Percentiles rank a stretch among this genome's conserved stretches.
Conservation (phyloP, 2,888 invertebrate species). For the Epinotia bilunana region DNA sequence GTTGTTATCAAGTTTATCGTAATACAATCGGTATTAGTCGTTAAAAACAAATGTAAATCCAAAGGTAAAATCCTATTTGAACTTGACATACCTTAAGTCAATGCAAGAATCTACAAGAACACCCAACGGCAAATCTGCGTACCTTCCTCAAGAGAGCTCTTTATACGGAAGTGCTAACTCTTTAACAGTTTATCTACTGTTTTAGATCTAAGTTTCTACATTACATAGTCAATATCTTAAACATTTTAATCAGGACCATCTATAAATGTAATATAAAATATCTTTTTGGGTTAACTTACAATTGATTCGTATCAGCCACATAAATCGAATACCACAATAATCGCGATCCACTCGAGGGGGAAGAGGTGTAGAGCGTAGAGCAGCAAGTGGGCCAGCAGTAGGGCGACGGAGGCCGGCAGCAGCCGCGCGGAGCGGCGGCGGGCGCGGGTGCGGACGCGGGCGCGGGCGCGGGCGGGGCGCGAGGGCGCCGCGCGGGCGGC, state of each 20-base stretch:
- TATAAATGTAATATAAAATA: conserved; percentile 46
- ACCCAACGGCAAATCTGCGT: conserved; percentile 3
- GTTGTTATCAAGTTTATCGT: not conserved
- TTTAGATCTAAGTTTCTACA: conserved; percentile 34
- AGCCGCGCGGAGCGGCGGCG: conserved; percentile 26
- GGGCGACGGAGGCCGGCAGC: conserved; percentile 54
- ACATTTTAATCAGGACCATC: conserved; percentile 46
- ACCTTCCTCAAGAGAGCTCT: conserved; percentile 24
- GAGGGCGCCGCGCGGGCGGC: conserved; percentile 58
- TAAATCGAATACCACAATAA: conserved; percentile 70
- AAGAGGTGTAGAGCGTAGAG: conserved; percentile 70
- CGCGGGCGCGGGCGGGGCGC: conserved; percentile 44
- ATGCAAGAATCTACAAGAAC: conserved; percentile 4
- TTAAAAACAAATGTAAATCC: not conserved
- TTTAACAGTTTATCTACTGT: conserved; percentile 21
- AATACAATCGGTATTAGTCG: not conserved
- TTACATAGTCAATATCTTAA: conserved; percentile 42
- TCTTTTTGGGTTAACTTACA: conserved; percentile 46
- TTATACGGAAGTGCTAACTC: conserved; percentile 32
- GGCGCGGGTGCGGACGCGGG: not conserved
- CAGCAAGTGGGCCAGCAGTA: conserved; percentile 67
- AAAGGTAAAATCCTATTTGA: not conserved
- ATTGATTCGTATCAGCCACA: conserved; percentile 68
- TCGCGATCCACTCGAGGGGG: conserved; percentile 72
- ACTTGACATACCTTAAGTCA: conserved; percentile 9